Evolutionary conservation across 2,113 vertebrate species (phyloP).

Genomic region (Albula goreensis): DNA sequence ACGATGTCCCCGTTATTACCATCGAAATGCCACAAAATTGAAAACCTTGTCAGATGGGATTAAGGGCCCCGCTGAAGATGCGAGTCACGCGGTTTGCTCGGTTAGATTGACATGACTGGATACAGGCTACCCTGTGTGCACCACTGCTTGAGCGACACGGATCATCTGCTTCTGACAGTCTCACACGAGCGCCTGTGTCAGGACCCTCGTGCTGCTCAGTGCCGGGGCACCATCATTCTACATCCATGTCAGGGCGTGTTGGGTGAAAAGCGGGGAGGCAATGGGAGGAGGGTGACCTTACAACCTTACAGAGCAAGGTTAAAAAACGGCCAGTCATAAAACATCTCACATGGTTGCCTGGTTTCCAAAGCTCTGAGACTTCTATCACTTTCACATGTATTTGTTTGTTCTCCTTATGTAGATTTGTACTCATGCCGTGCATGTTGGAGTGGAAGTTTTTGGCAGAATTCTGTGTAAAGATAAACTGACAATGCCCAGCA

Average conservation of each 20-base stretch:
- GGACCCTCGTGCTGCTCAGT: neutral
- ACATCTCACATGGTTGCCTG: neutral
- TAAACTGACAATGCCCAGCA: constrained; percentile 73
- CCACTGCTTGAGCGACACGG: neutral
- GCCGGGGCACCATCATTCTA: neutral
- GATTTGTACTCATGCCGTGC: constrained; percentile 77
- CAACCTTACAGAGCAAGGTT: neutral
- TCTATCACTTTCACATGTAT: neutral
- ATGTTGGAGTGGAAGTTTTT: constrained; percentile 84
- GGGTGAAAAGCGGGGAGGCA: too few species aligned
- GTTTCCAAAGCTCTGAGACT: neutral
- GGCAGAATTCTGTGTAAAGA: constrained; percentile 80
- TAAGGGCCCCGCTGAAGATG: constrained; percentile 52
- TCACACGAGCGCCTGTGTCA: neutral
- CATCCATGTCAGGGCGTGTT: neutral
- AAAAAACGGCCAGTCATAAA: too few species aligned
- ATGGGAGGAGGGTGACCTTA: neutral
- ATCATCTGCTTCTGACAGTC: neutral
- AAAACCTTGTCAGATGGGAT: constrained; percentile 52
- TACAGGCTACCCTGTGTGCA: neutral
- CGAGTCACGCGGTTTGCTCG: constrained; percentile 17
- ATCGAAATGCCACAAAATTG: constrained; percentile 63
- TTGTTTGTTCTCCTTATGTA: constrained; percentile 52
- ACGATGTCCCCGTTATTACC: constrained; percentile 62
- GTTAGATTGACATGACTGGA: constrained; percentile 3